A percentile compares a stretch with the other conserved stretches of the same genome.
These are phyloP conservation scores for Numida meleagris DNA, from an alignment of 2,113 vertebrate species.

Conservation along the genomic window DNA sequence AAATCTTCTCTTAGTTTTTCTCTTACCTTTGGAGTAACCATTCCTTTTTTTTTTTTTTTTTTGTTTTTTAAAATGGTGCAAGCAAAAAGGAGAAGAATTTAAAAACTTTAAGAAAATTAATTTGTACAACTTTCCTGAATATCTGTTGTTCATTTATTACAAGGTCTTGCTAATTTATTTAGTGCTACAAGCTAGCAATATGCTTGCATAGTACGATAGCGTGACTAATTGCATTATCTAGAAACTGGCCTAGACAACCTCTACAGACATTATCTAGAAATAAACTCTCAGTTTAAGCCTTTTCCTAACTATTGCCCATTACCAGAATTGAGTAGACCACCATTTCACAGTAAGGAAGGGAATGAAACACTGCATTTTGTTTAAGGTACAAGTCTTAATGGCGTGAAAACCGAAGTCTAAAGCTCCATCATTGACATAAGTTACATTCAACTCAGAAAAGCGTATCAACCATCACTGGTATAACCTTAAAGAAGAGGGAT, in stretches of 20 bases:
- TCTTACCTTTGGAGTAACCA: not conserved
- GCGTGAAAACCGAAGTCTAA: fast-evolving
- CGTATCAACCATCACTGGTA: not conserved
- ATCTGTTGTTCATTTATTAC: not conserved
- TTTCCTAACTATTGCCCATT: not conserved
- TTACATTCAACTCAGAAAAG: not conserved
- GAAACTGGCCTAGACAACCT: not conserved
- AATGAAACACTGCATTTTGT: not conserved
- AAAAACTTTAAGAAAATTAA: not conserved
- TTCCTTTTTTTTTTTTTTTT: not conserved
- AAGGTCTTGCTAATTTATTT: not conserved
- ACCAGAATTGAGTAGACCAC: not conserved
- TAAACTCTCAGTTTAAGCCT: not conserved
- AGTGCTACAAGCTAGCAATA: not conserved
- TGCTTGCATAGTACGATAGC: not conserved
- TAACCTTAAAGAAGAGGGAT: not conserved
- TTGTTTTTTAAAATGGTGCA: not conserved
- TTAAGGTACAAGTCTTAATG: not conserved
- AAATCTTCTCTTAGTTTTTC: not conserved
- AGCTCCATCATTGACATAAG: not conserved
- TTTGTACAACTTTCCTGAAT: not conserved
- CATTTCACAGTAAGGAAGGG: not conserved
- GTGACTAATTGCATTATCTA: not conserved
- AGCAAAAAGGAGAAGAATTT: not conserved
- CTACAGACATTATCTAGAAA: not conserved